Evolutionary conservation across 1,140 invertebrate genomes (phyloP), one percentile per base, ranked within the genome.

Genomic region (Drosophila saltans): DNA sequence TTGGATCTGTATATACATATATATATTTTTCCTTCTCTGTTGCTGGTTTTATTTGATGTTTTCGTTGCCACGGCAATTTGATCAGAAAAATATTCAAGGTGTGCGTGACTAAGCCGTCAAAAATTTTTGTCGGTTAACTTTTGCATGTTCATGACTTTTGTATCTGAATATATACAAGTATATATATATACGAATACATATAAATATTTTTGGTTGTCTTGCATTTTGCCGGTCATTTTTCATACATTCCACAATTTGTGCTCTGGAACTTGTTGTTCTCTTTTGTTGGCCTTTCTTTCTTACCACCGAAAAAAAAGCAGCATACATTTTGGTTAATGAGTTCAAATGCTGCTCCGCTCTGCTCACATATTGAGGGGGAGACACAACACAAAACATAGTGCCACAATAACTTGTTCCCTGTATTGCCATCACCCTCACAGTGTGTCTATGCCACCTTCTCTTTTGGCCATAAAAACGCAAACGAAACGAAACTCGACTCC

Each of bases 241-340:
- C 62, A 76, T 69, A 67, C 58, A 69, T 70, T 77, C 66, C 62
- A 61, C 36, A 77, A 71, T 67, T 64, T 64, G 59, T 16, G 66
- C 66, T 62, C 66, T 63, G 61, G 61, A 85, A 88, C 82, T 67
- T 86, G 75, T 67, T 86, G 75, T 88, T 88, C 69, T 77, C 66
- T 75, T 66, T 63, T 69, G 16, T 72, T 48, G 58, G 62, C 41
- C 67, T 45, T 59, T 67, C 56, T 69, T 82, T 82, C 72, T n/a
- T 28, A n/a, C 48, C 55, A 28, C 30, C 33, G 6, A 36, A 36
- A 36, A 36, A 36, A 6, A 30, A 30, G 4, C 2, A 30, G 16
- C 62, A 81, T 85, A 81, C 82, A 71, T 82, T 82, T 77, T 79
- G 74, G 67, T 89, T 88, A 86, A 86, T 86, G 83, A 88, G 80